Percentiles rank a stretch among this genome's conserved stretches.
These are phyloP conservation scores for Henricia sp. DNA, from an alignment of 53 echinoderm and acorn worm species.

Conservation along the genomic window DNA sequence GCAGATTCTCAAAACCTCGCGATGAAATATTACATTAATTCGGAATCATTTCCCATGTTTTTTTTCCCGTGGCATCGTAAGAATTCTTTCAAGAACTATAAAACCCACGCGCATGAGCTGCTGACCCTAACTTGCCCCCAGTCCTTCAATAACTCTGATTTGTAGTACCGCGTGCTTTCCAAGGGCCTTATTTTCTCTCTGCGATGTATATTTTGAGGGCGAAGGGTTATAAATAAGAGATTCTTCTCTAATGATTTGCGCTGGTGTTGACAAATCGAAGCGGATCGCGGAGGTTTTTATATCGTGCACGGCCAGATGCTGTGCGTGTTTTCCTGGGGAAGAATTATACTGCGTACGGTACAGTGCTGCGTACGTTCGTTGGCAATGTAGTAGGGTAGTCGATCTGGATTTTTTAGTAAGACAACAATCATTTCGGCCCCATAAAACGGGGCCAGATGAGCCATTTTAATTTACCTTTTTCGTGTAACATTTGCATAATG, in stretches of 20 bases:
- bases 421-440: no score
- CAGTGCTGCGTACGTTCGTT: background rate
- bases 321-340: background rate
- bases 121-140: no score
- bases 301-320: constrained; percentile 1
- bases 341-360: background rate
- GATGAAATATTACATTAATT: constrained; percentile 42
- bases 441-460: no score
- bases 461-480: no score
- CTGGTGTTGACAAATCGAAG: constrained; percentile 12
- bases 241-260: constrained; percentile 9
- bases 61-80: constrained; percentile 16
- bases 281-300: background rate
- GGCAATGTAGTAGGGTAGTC: background rate
- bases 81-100: constrained; percentile 4
- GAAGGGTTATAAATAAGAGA: constrained; percentile 32
- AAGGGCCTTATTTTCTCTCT: background rate
- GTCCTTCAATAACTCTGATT: no score
- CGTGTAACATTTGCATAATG: no score
- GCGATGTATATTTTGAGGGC: background rate
- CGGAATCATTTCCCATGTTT: constrained; percentile 39
- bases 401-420: no score
- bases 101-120: no score
- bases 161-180: no score
- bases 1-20: constrained; percentile 8